phyloP scores from a whole-genome alignment of 2,113 vertebrate genomes.

The Ptyas mucosa region DNA sequence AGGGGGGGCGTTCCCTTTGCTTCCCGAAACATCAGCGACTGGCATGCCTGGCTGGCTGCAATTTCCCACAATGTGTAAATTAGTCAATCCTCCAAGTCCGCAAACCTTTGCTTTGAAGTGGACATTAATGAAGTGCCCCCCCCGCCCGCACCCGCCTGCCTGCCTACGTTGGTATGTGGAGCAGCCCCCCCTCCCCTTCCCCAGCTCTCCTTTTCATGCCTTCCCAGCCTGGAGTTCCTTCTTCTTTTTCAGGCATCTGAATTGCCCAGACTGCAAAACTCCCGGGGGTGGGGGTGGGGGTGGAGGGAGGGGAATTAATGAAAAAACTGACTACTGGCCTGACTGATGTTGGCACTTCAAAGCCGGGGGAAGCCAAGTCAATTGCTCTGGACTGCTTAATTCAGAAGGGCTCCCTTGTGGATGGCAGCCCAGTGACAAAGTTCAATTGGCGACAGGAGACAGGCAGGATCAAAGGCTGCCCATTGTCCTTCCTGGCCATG shows the following conservation, averaged over 20 bases:
- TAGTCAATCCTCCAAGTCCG: constrained; percentile 92
- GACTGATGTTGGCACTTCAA: constrained; percentile 93
- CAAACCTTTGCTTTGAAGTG: constrained; percentile 91
- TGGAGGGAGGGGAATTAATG: constrained; percentile 66
- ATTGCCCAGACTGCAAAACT: constrained; percentile 80
- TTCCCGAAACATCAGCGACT: constrained; percentile 79
- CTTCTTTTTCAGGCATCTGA: constrained; percentile 84
- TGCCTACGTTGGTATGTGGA: constrained; percentile 80
- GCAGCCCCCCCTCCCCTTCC: constrained; percentile 44
- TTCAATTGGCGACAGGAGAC: constrained; percentile 92
- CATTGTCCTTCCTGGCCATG: constrained; percentile 96
- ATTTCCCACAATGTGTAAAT: constrained; percentile 99
- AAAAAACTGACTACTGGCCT: constrained; percentile 75
- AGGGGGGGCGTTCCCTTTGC: constrained; percentile 80
- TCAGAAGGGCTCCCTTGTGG: constrained; percentile 87
- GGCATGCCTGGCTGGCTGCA: constrained; percentile 90
- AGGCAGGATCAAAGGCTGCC: constrained; percentile 87
- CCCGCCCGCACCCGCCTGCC: too few species aligned
- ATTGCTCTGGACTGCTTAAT: constrained; percentile 95
- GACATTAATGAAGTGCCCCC: constrained; percentile 91
- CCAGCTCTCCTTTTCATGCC: not conserved
- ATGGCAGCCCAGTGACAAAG: constrained; percentile 97
- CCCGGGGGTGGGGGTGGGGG: constrained; percentile 66
- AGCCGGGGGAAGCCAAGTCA: constrained; percentile 80
- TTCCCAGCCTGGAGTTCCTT: constrained; percentile 74